Evolutionary conservation across 2,888 invertebrate species (phyloP), one percentile per base, ranked within the genome.

Genomic region (Norana najaformis): DNA sequence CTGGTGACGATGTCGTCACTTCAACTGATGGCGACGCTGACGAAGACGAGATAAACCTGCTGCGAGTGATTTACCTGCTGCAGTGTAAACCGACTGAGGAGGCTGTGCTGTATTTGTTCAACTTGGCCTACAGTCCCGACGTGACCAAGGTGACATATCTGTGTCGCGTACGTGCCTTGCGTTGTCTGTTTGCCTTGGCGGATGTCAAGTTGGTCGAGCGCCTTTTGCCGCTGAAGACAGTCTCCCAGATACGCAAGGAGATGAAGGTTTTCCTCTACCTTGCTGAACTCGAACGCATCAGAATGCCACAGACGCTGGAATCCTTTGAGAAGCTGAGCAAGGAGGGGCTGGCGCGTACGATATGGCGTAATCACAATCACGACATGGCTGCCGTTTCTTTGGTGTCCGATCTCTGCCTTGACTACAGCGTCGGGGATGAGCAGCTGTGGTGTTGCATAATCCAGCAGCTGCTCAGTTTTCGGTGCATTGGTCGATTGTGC

Each of bases 311-410:
- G 89, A 93, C 93, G 0, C 92, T 92, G 47, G 90, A 92, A 39
- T 92, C 93, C 5, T 94, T 94, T 90, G 90, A 91, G 36, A 92
- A 92, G 37, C 93, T 93, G 89, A 93, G 93, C 91, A 94, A 94
- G 90, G 93, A 93, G 34, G 93, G 93, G 13, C 92, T 94, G 5
- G 93, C 93, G 5, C 93, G 92, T 89, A 93, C 93, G 14, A 93
- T 94, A 90, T 94, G 93, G 94, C 93, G 93, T 41, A 94, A 93
- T 89, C 94, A 94, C 91, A 93, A 93, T 85, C 93, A 94, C 90
- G 93, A 94, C 30, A 5, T 36, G 8, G 4, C 94, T 93, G 94
- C 93, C 69, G 92, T 93, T 3, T 90, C 92, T 3, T 88, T 94
- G 89, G 93, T 93, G 1, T 92, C 93, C 3, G 92, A 92, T 53